phyloP scores from a whole-genome alignment of 2,797 vertebrate species.

The Halcyon badia region DNA sequence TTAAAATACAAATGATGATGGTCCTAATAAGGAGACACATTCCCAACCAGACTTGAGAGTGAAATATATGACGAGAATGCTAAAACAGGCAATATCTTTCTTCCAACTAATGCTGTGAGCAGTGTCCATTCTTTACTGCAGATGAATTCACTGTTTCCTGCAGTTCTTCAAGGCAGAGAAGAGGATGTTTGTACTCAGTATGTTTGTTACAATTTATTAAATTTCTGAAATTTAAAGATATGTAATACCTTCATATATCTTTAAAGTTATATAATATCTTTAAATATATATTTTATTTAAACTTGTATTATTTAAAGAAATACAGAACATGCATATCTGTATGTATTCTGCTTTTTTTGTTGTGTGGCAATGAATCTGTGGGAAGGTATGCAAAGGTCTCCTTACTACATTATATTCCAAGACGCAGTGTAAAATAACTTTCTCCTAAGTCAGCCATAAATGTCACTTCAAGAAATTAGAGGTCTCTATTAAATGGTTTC shows the following conservation, averaged over 20 bases:
- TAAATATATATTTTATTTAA: not conserved
- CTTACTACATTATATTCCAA: not conserved
- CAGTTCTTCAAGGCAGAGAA: not conserved
- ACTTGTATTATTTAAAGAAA: not conserved
- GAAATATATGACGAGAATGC: constrained; percentile 21
- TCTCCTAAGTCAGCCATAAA: not conserved
- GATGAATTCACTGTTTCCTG: not conserved
- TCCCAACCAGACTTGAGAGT: not conserved
- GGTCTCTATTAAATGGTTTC: not conserved
- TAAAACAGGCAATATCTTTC: not conserved
- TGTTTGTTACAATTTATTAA: not conserved
- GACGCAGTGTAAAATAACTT: not conserved
- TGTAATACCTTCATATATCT: too few relatives aligned
- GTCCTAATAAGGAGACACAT: constrained; percentile 25
- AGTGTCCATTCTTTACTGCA: accelerated
- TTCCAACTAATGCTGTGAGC: not conserved
- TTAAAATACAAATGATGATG: constrained; percentile 67
- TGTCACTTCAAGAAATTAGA: not conserved
- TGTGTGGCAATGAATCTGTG: not conserved
- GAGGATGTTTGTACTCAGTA: not conserved
- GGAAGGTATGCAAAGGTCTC: not conserved
- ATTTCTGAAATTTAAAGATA: not conserved
- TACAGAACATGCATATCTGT: not conserved
- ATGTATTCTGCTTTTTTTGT: not conserved
- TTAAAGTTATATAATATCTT: not conserved